Evolutionary conservation across 2,797 vertebrate species (phyloP).

Genomic region (Myripristis murdjan): DNA sequence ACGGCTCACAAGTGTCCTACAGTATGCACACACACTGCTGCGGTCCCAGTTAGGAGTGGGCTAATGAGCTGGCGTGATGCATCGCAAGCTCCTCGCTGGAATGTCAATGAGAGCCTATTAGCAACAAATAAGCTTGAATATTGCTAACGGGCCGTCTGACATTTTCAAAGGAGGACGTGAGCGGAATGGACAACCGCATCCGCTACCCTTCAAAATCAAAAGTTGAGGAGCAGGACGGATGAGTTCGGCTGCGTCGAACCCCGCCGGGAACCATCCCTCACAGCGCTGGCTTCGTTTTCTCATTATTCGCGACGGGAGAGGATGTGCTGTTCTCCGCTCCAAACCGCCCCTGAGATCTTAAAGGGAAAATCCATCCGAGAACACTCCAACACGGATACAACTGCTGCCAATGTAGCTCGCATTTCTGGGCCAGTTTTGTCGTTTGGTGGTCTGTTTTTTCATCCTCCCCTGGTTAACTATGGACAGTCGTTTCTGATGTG

Average conservation of each 20-base stretch:
- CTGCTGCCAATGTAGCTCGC: neutral
- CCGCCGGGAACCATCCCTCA: constrained; percentile 21
- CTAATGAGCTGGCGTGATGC: constrained; percentile 79
- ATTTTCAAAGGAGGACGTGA: constrained; percentile 81
- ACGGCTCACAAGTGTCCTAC: constrained; percentile 47
- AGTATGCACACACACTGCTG: constrained; percentile 25
- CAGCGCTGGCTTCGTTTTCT: neutral
- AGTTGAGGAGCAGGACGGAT: constrained; percentile 51
- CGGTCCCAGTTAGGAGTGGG: constrained; percentile 32
- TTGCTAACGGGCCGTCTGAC: constrained; percentile 80
- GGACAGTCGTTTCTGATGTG: too few relatives aligned
- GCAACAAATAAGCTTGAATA: constrained; percentile 73
- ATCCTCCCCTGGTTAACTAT: neutral
- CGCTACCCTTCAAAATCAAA: constrained; percentile 64
- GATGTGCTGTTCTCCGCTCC: constrained; percentile 5
- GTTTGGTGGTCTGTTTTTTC: neutral
- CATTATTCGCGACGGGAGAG: constrained; percentile 24
- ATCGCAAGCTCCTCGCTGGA: constrained; percentile 69
- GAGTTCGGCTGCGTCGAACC: constrained; percentile 25
- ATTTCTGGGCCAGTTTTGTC: neutral
- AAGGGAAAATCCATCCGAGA: neutral
- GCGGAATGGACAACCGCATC: constrained; percentile 67
- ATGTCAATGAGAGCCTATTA: constrained; percentile 83
- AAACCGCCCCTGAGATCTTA: neutral
- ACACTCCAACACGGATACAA: neutral